Base-by-base conservation (phyloP, 1,140 invertebrate species). In the Musca domestica region DNA sequence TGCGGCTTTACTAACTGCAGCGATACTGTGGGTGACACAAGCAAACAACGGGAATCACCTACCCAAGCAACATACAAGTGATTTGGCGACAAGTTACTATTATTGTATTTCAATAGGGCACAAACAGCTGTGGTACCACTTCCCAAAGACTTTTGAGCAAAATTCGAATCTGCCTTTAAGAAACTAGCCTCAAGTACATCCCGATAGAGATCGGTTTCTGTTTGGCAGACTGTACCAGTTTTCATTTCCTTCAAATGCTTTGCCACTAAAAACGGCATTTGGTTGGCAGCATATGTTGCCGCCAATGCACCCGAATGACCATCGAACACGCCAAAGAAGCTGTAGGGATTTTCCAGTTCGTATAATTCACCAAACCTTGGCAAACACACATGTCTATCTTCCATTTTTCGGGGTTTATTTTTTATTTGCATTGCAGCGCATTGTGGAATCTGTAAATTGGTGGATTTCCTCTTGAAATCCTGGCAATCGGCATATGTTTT, bases 241-340 rank as follows among this genome's bases (percentile, higher is more conserved):
- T 30, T 27, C 0, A 14, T n/a, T n/a, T 64, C 2, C 14, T 70
- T 71, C 73, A 97, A 85, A 76, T 89, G 92, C 76, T 92, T 88
- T 10, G 89, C 88, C 69, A 98, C 84, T 83, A 93, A 91, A 77
- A 92, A 89, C 82, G 96, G 95, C 54, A 98, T 84, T 83, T 98
- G 95, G 54, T 91, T 89, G 41, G 91, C 89, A 74, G 89, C 89
- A 85, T 95, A 98, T 65, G 87, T 87, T 5, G 95, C 94, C 48
- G 95, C 95, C 71, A 96, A 91, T 19, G 89, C 85, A 9, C 96
- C 96, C n/a, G 90, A 92, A 82, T 98, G 96, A 1, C 96, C 96
- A 86, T 98, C 96, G 83, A 96, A 98, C 70, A 98, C 90, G 56
- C 93, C 95, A 84, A 95, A 98, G 83, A 91, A 96, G 86, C 89